A percentile compares a stretch with the other conserved stretches of the same genome.
Evolutionary conservation across 1,140 invertebrate genomes (phyloP).

Genomic region (Doryteuthis pealeii): DNA sequence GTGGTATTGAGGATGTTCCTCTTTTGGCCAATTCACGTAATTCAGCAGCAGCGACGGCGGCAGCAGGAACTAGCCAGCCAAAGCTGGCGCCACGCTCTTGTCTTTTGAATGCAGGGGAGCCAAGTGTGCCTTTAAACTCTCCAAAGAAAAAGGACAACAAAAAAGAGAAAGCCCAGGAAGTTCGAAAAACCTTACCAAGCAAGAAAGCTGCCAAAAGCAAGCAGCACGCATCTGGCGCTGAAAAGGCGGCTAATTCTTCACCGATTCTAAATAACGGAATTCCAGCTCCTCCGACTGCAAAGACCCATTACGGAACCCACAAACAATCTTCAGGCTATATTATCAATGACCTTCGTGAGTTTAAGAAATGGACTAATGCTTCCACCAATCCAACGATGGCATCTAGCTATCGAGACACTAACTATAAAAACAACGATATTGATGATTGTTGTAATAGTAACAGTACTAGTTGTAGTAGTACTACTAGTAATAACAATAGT

Average conservation of each 20-base stretch:
- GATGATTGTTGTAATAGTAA: not conserved
- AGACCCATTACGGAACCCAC: slow-evolving; percentile 28
- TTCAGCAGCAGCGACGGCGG: no score
- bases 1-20: slow-evolving; percentile 24
- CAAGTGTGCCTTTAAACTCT: no score
- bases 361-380: slow-evolving; percentile 45
- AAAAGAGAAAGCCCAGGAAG: no score
- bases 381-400: not conserved
- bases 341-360: slow-evolving; percentile 53
- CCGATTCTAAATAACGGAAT: slow-evolving; percentile 52
- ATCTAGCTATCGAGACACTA: not conserved
- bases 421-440: not conserved
- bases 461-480: not conserved
- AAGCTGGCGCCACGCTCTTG: no score
- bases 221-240: no score
- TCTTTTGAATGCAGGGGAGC: no score
- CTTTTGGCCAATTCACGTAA: not conserved
- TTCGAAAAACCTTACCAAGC: no score
- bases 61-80: no score
- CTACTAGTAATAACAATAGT: not conserved
- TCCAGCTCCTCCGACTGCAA: slow-evolving; percentile 33
- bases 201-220: no score
- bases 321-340: slow-evolving; percentile 50
- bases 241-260: not conserved
- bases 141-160: no score